Conservation (phyloP, 2,888 invertebrate genomes). For the Alloscopus bannaensis region DNA sequence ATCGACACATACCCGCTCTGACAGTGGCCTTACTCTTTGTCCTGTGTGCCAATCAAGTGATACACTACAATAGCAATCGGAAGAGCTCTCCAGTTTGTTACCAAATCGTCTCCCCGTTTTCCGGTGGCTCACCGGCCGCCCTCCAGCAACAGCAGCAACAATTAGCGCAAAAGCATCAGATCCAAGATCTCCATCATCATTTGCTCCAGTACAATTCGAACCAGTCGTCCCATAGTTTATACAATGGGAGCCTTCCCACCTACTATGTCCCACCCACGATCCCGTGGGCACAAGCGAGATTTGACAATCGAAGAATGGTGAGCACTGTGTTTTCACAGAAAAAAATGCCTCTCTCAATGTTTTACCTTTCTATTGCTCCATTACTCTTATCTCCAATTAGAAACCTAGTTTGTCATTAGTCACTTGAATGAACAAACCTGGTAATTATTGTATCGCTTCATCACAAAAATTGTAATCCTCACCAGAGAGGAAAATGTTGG, state of each 20-base stretch:
- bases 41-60: slow-evolving; percentile 72
- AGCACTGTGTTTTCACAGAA: too few species aligned
- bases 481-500: too few species aligned
- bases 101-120: slow-evolving; percentile 70
- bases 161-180: slow-evolving; percentile 27
- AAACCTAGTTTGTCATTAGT: too few species aligned
- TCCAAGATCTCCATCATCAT: slow-evolving; percentile 4
- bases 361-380: too few species aligned
- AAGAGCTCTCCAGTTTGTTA: slow-evolving; percentile 69
- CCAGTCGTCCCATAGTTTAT: not conserved
- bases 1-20: slow-evolving; percentile 68
- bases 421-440: too few species aligned
- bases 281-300: slow-evolving; percentile 70
- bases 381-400: too few species aligned
- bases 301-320: slow-evolving; percentile 72
- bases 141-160: slow-evolving; percentile 41
- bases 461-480: too few species aligned
- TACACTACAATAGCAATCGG: slow-evolving; percentile 61
- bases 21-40: slow-evolving; percentile 65
- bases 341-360: too few species aligned
- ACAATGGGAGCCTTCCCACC: slow-evolving; percentile 49
- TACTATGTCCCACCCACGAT: slow-evolving; percentile 66
- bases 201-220: slow-evolving; percentile 1
- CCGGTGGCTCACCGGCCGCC: slow-evolving; percentile 30
- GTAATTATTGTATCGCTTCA: too few species aligned